Percentiles rank a stretch among this genome's conserved stretches.
These are phyloP conservation scores for Mamestra brassicae DNA, from an alignment of 2,888 invertebrate species.

Conservation along the genomic window DNA sequence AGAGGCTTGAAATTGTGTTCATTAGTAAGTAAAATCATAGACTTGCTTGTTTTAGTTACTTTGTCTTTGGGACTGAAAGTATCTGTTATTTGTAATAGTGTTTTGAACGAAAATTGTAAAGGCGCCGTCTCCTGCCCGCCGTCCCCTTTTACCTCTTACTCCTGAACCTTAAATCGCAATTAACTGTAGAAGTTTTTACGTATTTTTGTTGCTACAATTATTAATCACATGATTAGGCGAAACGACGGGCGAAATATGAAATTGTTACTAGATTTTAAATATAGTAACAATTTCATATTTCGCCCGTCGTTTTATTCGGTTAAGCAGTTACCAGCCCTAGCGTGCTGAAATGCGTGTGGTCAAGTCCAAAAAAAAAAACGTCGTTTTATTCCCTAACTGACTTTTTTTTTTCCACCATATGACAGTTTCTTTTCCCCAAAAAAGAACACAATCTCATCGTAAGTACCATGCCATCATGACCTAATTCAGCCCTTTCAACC, in stretches of 20 bases:
- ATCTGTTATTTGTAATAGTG: not conserved
- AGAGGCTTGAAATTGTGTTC: conserved; percentile 15
- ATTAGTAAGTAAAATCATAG: conserved; percentile 11
- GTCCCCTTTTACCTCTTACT: too few species aligned
- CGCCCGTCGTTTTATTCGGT: too few species aligned
- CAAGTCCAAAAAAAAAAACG: too few species aligned
- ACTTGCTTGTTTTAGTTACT: not conserved
- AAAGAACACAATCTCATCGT: not conserved
- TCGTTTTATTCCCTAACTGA: too few species aligned
- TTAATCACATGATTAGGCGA: not conserved
- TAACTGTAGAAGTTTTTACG: not conserved
- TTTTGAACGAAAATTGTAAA: not conserved
- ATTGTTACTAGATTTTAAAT: too few species aligned
- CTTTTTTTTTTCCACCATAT: too few species aligned
- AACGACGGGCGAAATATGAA: too few species aligned
- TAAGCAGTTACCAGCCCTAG: too few species aligned
- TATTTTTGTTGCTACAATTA: not conserved
- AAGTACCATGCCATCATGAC: conserved; percentile 16
- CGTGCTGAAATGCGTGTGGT: too few species aligned
- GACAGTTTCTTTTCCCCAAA: conserved; percentile 7
- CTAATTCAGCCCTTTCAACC: conserved; percentile 29
- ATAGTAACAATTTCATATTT: not conserved
- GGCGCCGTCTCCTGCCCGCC: too few species aligned
- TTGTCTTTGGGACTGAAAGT: not conserved
- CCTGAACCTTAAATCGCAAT: not conserved